Percentiles rank a stretch among this genome's conserved stretches.
These are phyloP conservation scores for Oeneis ivallda DNA, from an alignment of 2,888 invertebrate genomes.

Conservation along the genomic window DNA sequence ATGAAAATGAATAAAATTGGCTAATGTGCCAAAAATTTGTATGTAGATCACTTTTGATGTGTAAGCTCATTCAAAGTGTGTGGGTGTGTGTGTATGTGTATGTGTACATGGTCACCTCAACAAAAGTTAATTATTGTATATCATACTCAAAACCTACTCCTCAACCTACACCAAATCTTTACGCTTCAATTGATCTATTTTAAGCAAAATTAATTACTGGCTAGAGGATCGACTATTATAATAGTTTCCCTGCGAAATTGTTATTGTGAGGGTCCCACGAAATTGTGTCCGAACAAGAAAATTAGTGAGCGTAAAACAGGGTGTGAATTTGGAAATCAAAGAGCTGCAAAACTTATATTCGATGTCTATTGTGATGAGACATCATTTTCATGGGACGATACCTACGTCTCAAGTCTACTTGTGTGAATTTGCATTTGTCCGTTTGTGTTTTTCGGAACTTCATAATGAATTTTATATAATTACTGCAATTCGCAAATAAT, in stretches of 20 bases:
- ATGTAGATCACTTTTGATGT: too few species aligned
- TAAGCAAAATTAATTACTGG: conserved; percentile 80
- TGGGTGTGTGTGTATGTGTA: too few species aligned
- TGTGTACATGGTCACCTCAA: conserved; percentile 37
- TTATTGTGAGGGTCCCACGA: conserved; percentile 75
- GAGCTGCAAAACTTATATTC: conserved; percentile 68
- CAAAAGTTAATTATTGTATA: conserved; percentile 63
- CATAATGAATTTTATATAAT: too few species aligned
- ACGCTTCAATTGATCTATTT: conserved; percentile 80
- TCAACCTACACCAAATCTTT: conserved; percentile 76
- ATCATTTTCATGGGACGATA: conserved; percentile 78
- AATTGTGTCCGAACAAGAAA: conserved; percentile 82
- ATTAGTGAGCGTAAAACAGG: conserved; percentile 81
- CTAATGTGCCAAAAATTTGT: too few species aligned
- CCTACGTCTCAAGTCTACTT: conserved; percentile 48
- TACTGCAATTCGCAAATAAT: too few species aligned
- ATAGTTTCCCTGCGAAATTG: conserved; percentile 79
- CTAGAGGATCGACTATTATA: conserved; percentile 79
- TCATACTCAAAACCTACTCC: conserved; percentile 56
- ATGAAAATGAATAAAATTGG: too few species aligned
- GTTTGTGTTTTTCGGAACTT: too few species aligned
- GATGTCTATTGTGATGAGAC: conserved; percentile 68
- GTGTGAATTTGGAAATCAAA: conserved; percentile 80
- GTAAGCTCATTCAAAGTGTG: too few species aligned
- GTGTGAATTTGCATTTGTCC: not conserved